Evolutionary conservation across 2,888 invertebrate genomes (phyloP).

Genomic region (Tridacna crocea): DNA sequence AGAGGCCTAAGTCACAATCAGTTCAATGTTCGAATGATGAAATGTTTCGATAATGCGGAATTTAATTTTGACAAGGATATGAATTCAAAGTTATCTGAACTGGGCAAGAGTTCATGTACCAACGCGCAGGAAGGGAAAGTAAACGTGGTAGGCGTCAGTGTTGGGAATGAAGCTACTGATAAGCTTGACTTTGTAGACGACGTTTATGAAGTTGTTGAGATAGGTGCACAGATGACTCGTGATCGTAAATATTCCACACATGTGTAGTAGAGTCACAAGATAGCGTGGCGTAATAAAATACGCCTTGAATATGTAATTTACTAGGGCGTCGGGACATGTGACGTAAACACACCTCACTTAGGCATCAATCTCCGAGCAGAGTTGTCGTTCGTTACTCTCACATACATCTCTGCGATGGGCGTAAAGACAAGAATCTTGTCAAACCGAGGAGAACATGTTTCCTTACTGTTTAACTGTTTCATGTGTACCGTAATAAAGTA

Average conservation of each 20-base stretch:
- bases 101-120: not conserved
- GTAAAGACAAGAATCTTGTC: too few species aligned
- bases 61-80: not conserved
- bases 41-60: not conserved
- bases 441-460: too few species aligned
- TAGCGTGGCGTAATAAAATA: too few species aligned
- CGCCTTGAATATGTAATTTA: too few species aligned
- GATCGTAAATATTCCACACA: conserved; percentile 37
- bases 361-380: too few species aligned
- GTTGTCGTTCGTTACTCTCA: too few species aligned
- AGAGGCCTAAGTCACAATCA: not conserved
- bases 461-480: too few species aligned
- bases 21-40: not conserved
- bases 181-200: conserved; percentile 7
- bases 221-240: conserved; percentile 22
- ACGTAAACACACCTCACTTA: too few species aligned
- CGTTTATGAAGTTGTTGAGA: conserved; percentile 29
- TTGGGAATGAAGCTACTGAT: not conserved
- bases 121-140: not conserved
- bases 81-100: not conserved
- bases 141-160: not conserved
- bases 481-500: too few species aligned
- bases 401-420: too few species aligned
- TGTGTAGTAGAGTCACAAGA: conserved; percentile 15
- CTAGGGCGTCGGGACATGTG: too few species aligned